Conservation (phyloP, 2,888 invertebrate genomes). For the Busseola fusca region DNA sequence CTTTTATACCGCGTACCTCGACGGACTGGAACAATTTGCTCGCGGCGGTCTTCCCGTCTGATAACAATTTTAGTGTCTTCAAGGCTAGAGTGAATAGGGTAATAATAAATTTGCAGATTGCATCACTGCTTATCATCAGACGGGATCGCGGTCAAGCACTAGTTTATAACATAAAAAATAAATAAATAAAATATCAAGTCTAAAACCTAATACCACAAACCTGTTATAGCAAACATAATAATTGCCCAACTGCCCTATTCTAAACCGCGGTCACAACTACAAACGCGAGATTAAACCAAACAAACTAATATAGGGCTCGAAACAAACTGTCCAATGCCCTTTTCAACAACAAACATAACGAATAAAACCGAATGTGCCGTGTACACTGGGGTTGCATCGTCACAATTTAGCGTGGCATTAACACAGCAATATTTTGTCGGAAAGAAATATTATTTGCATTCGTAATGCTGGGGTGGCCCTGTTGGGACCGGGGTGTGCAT, state of each 20-base stretch:
- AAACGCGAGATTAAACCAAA: conserved; percentile 52
- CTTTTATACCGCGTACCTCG: no score
- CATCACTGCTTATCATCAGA: no score
- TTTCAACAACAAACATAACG: conserved; percentile 79
- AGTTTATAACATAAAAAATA: no score
- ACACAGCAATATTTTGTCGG: conserved; percentile 85
- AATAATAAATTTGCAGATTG: no score
- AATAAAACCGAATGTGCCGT: conserved; percentile 82
- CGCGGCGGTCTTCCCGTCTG: no score
- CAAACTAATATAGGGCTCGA: conserved; percentile 49
- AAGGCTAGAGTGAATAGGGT: no score
- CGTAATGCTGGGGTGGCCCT: conserved; percentile 74
- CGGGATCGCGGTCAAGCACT: no score
- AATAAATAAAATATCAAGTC: background rate
- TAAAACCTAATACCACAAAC: conserved; percentile 20
- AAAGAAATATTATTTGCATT: conserved; percentile 88
- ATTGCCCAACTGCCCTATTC: conserved; percentile 32
- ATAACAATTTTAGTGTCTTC: no score
- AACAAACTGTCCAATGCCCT: conserved; percentile 69
- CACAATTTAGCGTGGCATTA: conserved; percentile 85
- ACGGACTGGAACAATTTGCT: no score
- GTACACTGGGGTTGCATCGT: conserved; percentile 76
- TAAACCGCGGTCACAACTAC: conserved; percentile 39
- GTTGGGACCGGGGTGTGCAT: conserved; percentile 74
- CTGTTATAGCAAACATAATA: conserved; percentile 17